Conservation (phyloP, 2,797 vertebrate species). For the Spondyliosoma cantharus region DNA sequence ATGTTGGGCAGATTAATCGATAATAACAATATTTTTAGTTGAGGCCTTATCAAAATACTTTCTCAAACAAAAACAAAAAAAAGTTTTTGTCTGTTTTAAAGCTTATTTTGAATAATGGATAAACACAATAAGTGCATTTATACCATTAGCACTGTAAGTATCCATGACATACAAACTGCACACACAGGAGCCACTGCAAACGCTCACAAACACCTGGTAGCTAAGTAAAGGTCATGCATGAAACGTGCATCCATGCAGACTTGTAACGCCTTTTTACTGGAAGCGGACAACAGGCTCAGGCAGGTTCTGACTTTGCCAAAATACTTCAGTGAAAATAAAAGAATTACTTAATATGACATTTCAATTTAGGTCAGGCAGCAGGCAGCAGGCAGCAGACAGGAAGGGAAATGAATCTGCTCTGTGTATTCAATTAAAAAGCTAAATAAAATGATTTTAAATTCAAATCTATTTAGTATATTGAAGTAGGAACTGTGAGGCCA, state of each 20-base stretch:
- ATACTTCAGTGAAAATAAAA: constrained; percentile 39
- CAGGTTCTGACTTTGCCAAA: constrained; percentile 64
- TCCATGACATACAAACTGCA: background rate
- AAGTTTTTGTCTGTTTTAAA: too few species aligned
- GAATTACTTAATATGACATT: constrained; percentile 35
- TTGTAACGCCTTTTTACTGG: constrained; percentile 13
- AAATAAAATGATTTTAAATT: background rate
- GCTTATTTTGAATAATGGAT: too few species aligned
- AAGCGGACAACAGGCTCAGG: constrained; percentile 58
- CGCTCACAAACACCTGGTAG: background rate
- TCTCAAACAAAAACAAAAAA: too few species aligned
- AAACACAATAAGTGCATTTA: too few species aligned
- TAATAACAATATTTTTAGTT: too few species aligned
- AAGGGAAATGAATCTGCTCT: constrained; percentile 7
- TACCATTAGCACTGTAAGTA: too few species aligned
- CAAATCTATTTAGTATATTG: background rate
- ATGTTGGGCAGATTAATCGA: too few species aligned
- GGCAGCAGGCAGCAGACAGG: constrained; percentile 5
- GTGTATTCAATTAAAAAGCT: background rate
- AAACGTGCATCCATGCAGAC: background rate
- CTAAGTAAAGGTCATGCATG: constrained; percentile 35
- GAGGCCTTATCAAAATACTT: too few species aligned
- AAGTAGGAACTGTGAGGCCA: background rate
- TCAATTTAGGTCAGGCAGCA: constrained; percentile 53
- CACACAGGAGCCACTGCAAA: background rate